Evolutionary conservation across 2,888 invertebrate genomes (phyloP), one percentile per base, ranked within the genome.

Genomic region (Caradrina kadenii): DNA sequence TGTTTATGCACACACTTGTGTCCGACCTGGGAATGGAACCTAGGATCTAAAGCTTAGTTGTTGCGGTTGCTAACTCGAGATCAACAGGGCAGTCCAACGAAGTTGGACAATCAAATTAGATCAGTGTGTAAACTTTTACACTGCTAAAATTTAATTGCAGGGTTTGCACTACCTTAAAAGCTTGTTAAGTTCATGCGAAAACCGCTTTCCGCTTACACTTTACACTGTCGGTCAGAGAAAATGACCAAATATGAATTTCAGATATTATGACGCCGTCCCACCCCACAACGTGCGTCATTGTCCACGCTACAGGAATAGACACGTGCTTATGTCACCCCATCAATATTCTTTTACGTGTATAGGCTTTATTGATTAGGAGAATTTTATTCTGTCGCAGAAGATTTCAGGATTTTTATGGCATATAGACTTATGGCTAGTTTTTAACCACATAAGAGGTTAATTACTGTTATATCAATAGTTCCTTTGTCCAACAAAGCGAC

Each of bases 241-340:
- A 63, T 78, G 52, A 61, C 63, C 71, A 53, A 69, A 79, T 66
- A 78, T 71, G 67, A 78, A 75, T 64, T 67, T 79, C 61, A 67
- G 56, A 79, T 64, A 67, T 63, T 55, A 68, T 68, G 72, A 65
- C 69, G 55, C 31, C 11, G n/a, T 35, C 26, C 35, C 22, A 45
- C 19, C 53, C 75, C 48, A 8, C 50, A 11, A 35, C 19, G 71
- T 79, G 80, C 79, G 80, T 79, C 79, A 80, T 52, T 39, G 45
- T 48, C 42, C 11, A 42, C 35, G 54, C 26, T 65, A 79, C 64
- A 59, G 26, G 53, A 77, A 79, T 74, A 79, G 64, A 68, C 53
- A 35, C 22, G 50, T 26, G 74, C n/a, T 74, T 56, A 69, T 79
- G 59, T 60, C 74, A 63, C 59, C 70, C 48, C 39, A 54, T 79